phyloP scores from a whole-genome alignment of 2,888 invertebrate species.

The Agonopterix subpropinquella region DNA sequence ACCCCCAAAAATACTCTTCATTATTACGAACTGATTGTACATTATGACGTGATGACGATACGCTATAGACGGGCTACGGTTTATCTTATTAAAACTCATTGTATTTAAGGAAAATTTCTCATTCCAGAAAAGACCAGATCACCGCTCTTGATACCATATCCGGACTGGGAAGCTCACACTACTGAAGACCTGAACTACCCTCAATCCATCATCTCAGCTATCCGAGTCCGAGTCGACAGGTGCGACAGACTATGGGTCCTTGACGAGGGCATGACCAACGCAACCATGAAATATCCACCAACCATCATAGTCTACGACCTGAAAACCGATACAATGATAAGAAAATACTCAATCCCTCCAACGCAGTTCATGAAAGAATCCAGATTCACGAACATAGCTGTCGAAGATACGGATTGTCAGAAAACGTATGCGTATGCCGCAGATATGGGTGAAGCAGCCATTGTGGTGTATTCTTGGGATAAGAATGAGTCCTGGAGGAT shows the following conservation, averaged over 20 bases:
- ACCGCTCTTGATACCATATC: conserved; percentile 84
- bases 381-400: conserved; percentile 83
- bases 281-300: conserved; percentile 72
- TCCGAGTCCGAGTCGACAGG: conserved; percentile 82
- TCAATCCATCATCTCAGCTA: conserved; percentile 84
- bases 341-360: conserved; percentile 78
- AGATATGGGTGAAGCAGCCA: conserved; percentile 80
- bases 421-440: conserved; percentile 84
- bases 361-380: conserved; percentile 81
- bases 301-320: conserved; percentile 84
- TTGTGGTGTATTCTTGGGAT: conserved; percentile 86
- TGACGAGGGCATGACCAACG: conserved; percentile 79
- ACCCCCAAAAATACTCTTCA: no score
- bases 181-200: conserved; percentile 61
- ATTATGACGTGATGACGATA: no score
- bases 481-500: conserved; percentile 84
- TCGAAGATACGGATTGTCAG: conserved; percentile 84
- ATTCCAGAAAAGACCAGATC: conserved; percentile 79
- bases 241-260: conserved; percentile 88
- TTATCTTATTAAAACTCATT: no score
- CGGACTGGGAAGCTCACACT: conserved; percentile 86
- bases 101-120: background rate
- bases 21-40: no score
- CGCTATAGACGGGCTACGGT: no score
- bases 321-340: conserved; percentile 80